phyloP scores from a whole-genome alignment of 23 tunicate genomes.

The Aplidium turbinatum region DNA sequence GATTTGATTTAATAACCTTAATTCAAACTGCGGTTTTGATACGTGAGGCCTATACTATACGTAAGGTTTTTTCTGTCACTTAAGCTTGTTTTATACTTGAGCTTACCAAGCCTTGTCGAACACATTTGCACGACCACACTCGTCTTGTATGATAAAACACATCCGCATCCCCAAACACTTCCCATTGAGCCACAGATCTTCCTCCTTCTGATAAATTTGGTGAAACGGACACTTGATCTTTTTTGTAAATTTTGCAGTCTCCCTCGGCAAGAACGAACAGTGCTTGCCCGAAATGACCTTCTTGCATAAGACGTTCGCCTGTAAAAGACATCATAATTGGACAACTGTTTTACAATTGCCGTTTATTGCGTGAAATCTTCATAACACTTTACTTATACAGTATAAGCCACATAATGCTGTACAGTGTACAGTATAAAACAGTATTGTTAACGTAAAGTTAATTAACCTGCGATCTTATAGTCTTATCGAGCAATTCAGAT shows the following conservation, averaged over 20 bases:
- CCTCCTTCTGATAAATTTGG: not conserved
- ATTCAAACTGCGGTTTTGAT: not conserved
- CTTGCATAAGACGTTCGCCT: constrained; percentile 66
- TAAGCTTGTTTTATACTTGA: not conserved
- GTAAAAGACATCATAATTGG: not conserved
- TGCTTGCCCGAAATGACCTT: constrained; percentile 22
- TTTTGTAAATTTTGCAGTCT: constrained; percentile 44
- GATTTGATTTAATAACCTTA: not conserved
- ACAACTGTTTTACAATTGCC: not conserved
- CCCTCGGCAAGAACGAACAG: constrained; percentile 60
- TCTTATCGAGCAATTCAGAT: too few relatives aligned
- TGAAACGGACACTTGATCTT: not conserved
- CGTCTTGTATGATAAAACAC: constrained; percentile 46
- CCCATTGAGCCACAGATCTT: constrained; percentile 28
- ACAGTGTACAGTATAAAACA: too few relatives aligned
- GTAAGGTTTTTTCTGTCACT: not conserved
- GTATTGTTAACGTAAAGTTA: too few relatives aligned
- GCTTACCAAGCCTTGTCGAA: constrained; percentile 48
- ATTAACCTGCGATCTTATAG: too few relatives aligned
- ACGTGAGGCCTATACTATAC: not conserved
- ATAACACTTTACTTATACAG: too few relatives aligned
- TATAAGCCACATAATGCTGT: too few relatives aligned
- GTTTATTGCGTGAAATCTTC: too few relatives aligned
- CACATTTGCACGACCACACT: constrained; percentile 60
- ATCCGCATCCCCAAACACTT: constrained; percentile 56